These are phyloP conservation scores for Chitala chitala DNA, from an alignment of 2,113 vertebrate genomes.

Conservation along the genomic window DNA sequence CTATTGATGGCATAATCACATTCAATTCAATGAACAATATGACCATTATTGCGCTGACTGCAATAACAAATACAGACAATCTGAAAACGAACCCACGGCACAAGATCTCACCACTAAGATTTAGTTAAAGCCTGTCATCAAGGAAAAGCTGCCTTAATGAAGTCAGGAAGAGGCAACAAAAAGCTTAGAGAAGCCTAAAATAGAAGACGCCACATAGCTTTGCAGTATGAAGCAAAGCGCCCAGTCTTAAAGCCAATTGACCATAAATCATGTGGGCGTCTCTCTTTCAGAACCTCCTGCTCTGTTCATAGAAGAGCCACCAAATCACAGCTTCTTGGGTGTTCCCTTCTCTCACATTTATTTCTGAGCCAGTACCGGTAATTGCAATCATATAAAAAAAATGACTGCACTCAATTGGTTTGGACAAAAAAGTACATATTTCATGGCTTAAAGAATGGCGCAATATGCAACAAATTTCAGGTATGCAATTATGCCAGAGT, in stretches of 20 bases:
- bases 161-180: not conserved
- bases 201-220: not conserved
- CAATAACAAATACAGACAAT: constrained; percentile 1
- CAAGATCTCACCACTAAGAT: not conserved
- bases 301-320: not conserved
- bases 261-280: not conserved
- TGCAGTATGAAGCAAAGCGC: not conserved
- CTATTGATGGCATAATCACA: not conserved
- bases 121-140: no score
- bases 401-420: not conserved
- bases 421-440: not conserved
- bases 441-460: no score
- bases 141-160: not conserved
- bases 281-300: not conserved
- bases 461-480: no score
- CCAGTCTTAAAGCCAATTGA: not conserved
- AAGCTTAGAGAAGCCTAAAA: not conserved
- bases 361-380: not conserved
- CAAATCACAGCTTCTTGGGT: not conserved
- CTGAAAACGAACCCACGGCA: not conserved
- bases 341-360: not conserved
- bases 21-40: not conserved
- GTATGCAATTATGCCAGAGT: no score
- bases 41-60: not conserved
- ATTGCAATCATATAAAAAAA: not conserved